phyloP scores from a whole-genome alignment of 2,888 invertebrate genomes.

The Eupithecia abbreviata region DNA sequence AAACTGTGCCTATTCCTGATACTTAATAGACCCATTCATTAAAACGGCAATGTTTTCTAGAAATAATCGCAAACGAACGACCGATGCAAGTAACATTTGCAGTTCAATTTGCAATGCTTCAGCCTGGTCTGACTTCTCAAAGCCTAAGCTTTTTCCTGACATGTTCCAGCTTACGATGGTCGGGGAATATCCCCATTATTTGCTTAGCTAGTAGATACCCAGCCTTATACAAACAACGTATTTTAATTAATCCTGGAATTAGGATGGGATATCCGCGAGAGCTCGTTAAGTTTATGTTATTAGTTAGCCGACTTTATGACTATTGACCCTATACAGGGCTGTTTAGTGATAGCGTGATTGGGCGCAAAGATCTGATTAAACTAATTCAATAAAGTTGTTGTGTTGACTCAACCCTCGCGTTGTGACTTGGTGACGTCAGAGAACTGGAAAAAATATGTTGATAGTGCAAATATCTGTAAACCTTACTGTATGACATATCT shows the following conservation, averaged over 20 bases:
- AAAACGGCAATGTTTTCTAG: not conserved
- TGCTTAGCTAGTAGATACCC: constrained; percentile 7
- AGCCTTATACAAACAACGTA: constrained; percentile 33
- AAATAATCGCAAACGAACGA: not conserved
- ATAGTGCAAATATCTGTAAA: not conserved
- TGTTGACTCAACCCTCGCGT: constrained; percentile 31
- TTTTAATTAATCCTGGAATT: constrained; percentile 42
- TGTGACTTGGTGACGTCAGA: constrained; percentile 13
- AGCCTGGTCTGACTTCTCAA: constrained; percentile 1
- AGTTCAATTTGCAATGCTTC: constrained; percentile 6
- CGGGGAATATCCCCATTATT: not conserved
- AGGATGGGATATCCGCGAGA: constrained; percentile 38
- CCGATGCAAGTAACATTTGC: not conserved
- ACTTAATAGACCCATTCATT: not conserved
- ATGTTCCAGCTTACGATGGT: constrained; percentile 4
- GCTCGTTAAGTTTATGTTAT: constrained; percentile 43
- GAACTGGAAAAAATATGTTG: not conserved
- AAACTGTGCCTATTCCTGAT: not conserved
- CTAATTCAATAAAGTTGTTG: constrained; percentile 49
- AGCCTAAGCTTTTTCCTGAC: constrained; percentile 6
- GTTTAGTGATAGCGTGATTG: constrained; percentile 47
- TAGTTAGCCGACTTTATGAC: constrained; percentile 46
- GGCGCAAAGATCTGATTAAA: constrained; percentile 47
- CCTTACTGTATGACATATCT: too few species aligned
- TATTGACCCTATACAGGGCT: constrained; percentile 44